Conservation (phyloP, 2,888 invertebrate species). For the Lepeophtheirus nordmannii region DNA sequence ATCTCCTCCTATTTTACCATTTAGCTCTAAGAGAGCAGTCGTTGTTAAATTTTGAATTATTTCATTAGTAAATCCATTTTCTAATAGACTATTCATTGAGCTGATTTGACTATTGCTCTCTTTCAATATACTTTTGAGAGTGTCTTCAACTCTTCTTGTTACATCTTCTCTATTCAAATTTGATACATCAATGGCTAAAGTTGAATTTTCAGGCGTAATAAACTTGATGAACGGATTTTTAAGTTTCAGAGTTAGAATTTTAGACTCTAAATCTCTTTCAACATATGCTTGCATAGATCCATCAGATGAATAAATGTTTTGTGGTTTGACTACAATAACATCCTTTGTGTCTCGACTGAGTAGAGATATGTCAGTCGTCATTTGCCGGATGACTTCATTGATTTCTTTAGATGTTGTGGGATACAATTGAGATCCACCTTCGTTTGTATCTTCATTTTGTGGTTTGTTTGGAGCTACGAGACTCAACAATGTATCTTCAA, state of each 20-base stretch:
- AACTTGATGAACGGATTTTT: background rate
- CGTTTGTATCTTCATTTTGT: background rate
- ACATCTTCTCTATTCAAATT: constrained; percentile 4
- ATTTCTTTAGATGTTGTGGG: background rate
- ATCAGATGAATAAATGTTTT: background rate
- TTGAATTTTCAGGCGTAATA: background rate
- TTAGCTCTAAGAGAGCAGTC: background rate
- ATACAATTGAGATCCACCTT: too few relatives aligned
- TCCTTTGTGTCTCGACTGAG: background rate
- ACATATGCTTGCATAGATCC: background rate
- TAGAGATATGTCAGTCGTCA: background rate
- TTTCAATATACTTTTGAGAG: background rate
- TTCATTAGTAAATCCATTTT: background rate
- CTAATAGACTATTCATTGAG: background rate
- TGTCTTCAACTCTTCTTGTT: background rate
- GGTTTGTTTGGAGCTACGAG: background rate
- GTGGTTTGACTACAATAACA: background rate
- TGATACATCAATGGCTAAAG: background rate
- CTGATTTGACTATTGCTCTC: background rate
- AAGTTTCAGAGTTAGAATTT: background rate
- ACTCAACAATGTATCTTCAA: background rate
- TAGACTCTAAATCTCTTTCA: background rate
- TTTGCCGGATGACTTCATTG: background rate
- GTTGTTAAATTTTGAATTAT: background rate
- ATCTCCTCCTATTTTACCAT: background rate